Base-by-base conservation (phyloP, 2,888 invertebrate genomes). In the Sisyra terminalis region DNA sequence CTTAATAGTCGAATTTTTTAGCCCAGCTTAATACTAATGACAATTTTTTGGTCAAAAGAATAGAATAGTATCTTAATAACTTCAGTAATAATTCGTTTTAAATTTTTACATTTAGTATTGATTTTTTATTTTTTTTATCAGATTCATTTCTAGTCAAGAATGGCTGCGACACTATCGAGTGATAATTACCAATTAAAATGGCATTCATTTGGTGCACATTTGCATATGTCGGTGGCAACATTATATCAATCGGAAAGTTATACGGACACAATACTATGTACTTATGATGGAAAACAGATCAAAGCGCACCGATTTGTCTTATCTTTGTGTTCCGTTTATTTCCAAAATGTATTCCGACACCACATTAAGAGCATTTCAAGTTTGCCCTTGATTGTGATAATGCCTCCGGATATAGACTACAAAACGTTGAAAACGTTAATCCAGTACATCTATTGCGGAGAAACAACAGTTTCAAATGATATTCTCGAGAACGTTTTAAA, bases 131-230 rank as follows among this genome's bases (percentile, higher is more conserved):
- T 35, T 35, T 35, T 35, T n/a, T 35, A 11, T 35, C 13, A 35
- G 16, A 15, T 35, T 13, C n/a, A 35, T 13, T 4, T 24, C 14
- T 35, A 13, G 2, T 15, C 35, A 35, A 37, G 2, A 47, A 63
- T 55, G 52, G 70, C 70, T 68, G 66, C 68, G 29, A 60, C 64
- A 47, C 58, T 65, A 32, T 65, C 64, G 37, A 65, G 69, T 53
- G 87, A 87, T 61, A 87, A 85, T 53, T 87, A 86, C 61, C 86
- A 87, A 63, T 68, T 87, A 42, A 87, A 87, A 69, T 87, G 87
- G 87, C 83, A 86, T 62, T 85, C 85, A 50, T 86, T 84, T 67
- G 75, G 79, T 53, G 73, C 79, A 24, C 83, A 86, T 64, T 67
- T 87, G 53, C 85, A 86, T 63, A 76, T 81, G 41, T 85, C 84